Conservation (phyloP, 2,888 invertebrate species). For the Rhagophthalmus giganteus region DNA sequence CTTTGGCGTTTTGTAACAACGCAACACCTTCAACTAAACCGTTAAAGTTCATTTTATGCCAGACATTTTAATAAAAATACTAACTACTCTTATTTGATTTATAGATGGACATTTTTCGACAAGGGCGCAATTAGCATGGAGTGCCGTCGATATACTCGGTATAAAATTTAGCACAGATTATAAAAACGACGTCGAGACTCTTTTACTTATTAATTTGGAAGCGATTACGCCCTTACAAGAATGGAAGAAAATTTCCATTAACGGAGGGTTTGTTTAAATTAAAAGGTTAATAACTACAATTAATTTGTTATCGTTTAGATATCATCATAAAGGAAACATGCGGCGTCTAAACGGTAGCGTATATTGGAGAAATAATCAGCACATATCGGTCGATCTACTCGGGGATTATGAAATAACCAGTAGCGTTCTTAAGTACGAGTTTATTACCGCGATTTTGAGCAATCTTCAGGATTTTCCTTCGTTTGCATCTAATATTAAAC, state of each 20-base stretch:
- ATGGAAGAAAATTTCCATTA: constrained; percentile 60
- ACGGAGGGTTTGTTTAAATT: constrained; percentile 54
- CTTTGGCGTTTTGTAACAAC: too few relatives aligned
- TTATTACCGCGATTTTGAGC: constrained; percentile 60
- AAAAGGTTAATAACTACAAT: not conserved
- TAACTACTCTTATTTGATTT: too few relatives aligned
- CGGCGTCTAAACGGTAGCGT: constrained; percentile 60
- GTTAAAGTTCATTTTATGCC: too few relatives aligned
- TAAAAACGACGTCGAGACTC: constrained; percentile 58
- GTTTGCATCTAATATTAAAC: constrained; percentile 60
- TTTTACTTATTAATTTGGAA: constrained; percentile 54
- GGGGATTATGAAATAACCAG: constrained; percentile 57
- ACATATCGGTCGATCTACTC: constrained; percentile 59
- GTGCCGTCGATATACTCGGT: constrained; percentile 64
- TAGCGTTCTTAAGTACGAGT: constrained; percentile 55
- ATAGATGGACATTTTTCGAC: constrained; percentile 54
- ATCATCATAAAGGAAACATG: constrained; percentile 58
- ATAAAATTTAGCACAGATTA: constrained; percentile 65
- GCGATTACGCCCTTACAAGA: constrained; percentile 62
- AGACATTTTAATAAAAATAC: too few relatives aligned
- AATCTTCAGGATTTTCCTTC: constrained; percentile 63
- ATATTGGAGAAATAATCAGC: constrained; percentile 65
- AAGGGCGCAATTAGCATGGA: constrained; percentile 70
- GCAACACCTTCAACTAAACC: too few relatives aligned
- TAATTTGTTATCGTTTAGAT: constrained; percentile 44